Percentiles rank a stretch among this genome's conserved stretches.
Conservation (phyloP, 2,797 vertebrate genomes). For the Amniataba percoides region DNA sequence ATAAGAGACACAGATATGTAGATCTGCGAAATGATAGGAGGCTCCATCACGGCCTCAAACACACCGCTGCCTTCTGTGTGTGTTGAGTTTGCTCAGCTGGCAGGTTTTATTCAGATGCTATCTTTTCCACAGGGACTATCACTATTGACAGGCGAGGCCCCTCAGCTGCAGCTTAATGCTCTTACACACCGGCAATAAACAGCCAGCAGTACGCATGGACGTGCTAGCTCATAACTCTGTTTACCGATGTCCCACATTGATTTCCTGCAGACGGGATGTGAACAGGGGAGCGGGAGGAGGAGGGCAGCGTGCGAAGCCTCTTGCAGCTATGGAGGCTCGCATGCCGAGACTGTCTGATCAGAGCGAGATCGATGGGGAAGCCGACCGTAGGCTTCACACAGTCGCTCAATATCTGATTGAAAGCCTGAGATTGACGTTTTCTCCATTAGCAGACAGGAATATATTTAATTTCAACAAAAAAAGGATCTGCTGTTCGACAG, state of each 20-base stretch:
- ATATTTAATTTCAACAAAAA: slow-evolving; percentile 15
- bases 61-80: slow-evolving; percentile 13
- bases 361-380: slow-evolving; percentile 39
- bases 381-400: slow-evolving; percentile 29
- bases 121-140: slow-evolving; percentile 47
- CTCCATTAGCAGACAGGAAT: slow-evolving; percentile 33
- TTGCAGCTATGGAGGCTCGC: slow-evolving; percentile 33
- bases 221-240: slow-evolving; percentile 66
- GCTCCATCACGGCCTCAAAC: not conserved
- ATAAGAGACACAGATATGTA: slow-evolving; percentile 7
- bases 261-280: slow-evolving; percentile 61
- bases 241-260: slow-evolving; percentile 68
- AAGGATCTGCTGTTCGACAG: not conserved
- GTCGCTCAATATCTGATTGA: slow-evolving; percentile 36
- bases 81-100: slow-evolving; percentile 36
- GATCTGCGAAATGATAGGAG: slow-evolving; percentile 6
- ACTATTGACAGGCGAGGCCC: slow-evolving; percentile 54
- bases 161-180: slow-evolving; percentile 58
- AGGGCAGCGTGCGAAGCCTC: slow-evolving; percentile 44
- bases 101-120: slow-evolving; percentile 44
- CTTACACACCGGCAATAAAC: slow-evolving; percentile 60
- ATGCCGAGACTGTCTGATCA: slow-evolving; percentile 35
- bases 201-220: slow-evolving; percentile 57
- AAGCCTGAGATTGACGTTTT: slow-evolving; percentile 8
- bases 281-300: slow-evolving; percentile 17